A percentile compares a stretch with the other conserved stretches of the same genome.
phyloP scores from a whole-genome alignment of 2,888 invertebrate species.

The Melinaea marsaeus region DNA sequence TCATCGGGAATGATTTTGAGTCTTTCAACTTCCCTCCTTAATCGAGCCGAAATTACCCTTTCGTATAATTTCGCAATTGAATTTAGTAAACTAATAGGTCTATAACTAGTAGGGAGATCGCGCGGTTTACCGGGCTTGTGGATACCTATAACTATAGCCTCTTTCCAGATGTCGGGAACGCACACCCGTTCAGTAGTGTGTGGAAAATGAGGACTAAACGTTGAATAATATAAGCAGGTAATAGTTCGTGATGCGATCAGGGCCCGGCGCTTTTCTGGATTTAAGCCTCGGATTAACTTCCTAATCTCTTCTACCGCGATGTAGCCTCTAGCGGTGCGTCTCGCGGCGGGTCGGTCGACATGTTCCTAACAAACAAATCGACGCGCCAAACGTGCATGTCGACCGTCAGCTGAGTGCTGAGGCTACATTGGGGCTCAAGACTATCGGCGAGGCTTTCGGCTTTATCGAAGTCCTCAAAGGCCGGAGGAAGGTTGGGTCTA shows the following conservation, averaged over 20 bases:
- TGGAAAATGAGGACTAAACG: constrained; percentile 17
- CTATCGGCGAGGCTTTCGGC: constrained; percentile 1
- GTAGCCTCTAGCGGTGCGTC: background rate
- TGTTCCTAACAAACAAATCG: background rate
- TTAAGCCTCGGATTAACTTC: constrained; percentile 5
- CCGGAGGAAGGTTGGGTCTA: too few relatives aligned
- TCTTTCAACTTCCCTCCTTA: background rate
- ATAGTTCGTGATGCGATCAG: constrained; percentile 15
- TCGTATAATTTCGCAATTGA: constrained; percentile 10
- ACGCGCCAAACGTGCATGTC: constrained; percentile 9
- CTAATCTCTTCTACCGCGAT: background rate
- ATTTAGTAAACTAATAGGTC: constrained; percentile 13
- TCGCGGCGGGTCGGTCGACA: too few relatives aligned
- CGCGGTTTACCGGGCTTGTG: constrained; percentile 15
- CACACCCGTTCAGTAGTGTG: constrained; percentile 11
- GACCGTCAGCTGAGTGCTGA: constrained; percentile 5
- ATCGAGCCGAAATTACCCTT: background rate
- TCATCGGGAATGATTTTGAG: constrained; percentile 17
- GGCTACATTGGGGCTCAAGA: constrained; percentile 17
- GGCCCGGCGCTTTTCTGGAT: constrained; percentile 6
- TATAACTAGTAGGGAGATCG: constrained; percentile 9
- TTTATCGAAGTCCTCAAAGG: too few relatives aligned
- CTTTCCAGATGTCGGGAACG: constrained; percentile 1
- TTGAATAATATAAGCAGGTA: constrained; percentile 6
- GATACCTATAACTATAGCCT: too few relatives aligned